phyloP scores from a whole-genome alignment of 2,113 vertebrate species.

The Piaya cayana region DNA sequence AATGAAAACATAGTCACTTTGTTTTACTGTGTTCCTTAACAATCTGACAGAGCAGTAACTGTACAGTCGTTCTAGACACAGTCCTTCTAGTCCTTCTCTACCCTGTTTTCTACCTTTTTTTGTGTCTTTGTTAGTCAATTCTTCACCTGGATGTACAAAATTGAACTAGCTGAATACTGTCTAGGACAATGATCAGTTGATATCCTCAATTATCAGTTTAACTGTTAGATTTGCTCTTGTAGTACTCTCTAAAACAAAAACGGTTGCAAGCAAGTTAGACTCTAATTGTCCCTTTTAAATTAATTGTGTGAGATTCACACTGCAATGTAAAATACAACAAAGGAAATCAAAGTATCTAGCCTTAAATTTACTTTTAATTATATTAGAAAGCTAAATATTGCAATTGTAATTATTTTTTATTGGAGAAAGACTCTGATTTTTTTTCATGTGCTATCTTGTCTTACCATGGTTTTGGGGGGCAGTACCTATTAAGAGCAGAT shows the following conservation, averaged over 20 bases:
- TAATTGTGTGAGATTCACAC: not conserved
- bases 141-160: not conserved
- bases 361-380: not conserved
- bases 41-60: not conserved
- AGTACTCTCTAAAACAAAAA: not conserved
- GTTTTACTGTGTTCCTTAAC: not conserved
- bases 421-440: not conserved
- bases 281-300: not conserved
- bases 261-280: not conserved
- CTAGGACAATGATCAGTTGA: not conserved
- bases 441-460: not conserved
- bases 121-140: not conserved
- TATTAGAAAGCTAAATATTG: not conserved
- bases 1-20: slow-evolving; percentile 12
- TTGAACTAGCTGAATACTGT: not conserved
- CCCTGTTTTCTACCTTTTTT: not conserved
- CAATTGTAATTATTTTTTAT: not conserved
- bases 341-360: not conserved
- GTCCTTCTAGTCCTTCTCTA: not conserved
- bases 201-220: not conserved
- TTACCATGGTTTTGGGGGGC: not conserved
- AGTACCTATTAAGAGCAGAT: not conserved
- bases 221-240: not conserved
- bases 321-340: not conserved
- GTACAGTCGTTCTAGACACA: not conserved